Evolutionary conservation across 2,797 vertebrate species (phyloP).

Genomic region (Gila robusta): DNA sequence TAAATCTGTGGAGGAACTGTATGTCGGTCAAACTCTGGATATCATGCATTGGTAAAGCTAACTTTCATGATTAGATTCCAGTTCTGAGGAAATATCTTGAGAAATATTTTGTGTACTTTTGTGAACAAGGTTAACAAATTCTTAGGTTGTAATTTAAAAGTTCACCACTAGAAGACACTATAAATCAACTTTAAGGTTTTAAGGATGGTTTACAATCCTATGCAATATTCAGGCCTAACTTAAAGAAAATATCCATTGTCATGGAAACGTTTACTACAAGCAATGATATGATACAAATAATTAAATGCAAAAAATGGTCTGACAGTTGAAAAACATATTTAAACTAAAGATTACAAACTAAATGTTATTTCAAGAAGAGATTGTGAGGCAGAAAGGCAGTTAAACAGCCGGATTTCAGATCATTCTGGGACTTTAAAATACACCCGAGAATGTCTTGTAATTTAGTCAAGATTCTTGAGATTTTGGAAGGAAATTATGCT

Average conservation of each 20-base stretch:
- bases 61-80: neutral
- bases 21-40: neutral
- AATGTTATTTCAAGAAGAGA: neutral
- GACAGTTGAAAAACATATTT: neutral
- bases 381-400: neutral
- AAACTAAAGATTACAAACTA: neutral
- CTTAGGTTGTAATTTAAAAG: neutral
- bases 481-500: neutral
- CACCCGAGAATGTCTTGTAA: neutral
- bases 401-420: neutral
- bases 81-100: too few relatives aligned
- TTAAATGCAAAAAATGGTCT: neutral
- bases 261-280: neutral
- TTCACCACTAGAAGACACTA: constrained; percentile 10
- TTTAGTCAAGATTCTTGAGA: neutral
- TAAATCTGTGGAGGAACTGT: neutral
- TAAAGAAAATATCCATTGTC: neutral
- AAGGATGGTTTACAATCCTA: neutral
- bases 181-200: constrained; percentile 10
- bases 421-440: neutral
- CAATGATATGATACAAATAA: neutral
- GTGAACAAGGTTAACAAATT: neutral
- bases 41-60: neutral
- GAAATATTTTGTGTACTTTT: neutral
- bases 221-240: neutral